These are phyloP conservation scores for Lates japonicus DNA, from an alignment of 2,797 vertebrate genomes.

Conservation along the genomic window DNA sequence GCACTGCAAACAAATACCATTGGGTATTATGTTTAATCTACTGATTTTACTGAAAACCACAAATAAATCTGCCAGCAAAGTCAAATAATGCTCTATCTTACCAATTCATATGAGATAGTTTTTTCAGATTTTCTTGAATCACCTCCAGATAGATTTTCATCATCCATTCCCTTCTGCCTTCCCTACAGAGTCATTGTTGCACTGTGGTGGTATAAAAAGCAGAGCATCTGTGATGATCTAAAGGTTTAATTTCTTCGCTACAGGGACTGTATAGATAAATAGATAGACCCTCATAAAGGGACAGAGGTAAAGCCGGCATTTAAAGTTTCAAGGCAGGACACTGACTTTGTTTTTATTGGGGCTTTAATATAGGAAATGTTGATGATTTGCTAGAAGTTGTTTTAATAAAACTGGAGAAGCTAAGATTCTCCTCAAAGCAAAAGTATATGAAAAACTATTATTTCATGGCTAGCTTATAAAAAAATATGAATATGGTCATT, in stretches of 20 bases:
- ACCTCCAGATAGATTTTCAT: neutral
- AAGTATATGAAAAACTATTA: constrained; percentile 1
- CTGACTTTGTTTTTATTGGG: constrained; percentile 11
- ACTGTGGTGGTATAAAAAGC: constrained; percentile 27
- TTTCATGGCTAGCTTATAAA: constrained; percentile 17
- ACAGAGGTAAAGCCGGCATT: constrained; percentile 26
- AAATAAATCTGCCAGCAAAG: neutral
- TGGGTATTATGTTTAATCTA: constrained; percentile 11
- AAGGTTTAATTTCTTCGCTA: constrained; percentile 55
- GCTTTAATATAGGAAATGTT: constrained; percentile 3
- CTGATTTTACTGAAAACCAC: neutral
- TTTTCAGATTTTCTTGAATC: neutral
- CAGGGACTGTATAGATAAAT: constrained; percentile 30
- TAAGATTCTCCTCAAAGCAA: constrained; percentile 10
- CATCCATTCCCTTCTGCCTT: neutral
- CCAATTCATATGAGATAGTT: neutral
- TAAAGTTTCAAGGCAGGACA: constrained; percentile 30
- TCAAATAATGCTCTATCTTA: neutral
- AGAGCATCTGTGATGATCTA: constrained; percentile 49
- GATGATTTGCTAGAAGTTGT: constrained; percentile 11
- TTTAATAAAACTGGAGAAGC: constrained; percentile 17
- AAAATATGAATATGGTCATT: neutral
- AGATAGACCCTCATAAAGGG: constrained; percentile 40
- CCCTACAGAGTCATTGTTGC: constrained; percentile 22
- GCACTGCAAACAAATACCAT: neutral